These are phyloP conservation scores for Melanchra persicariae DNA, from an alignment of 2,888 invertebrate species.

Conservation along the genomic window DNA sequence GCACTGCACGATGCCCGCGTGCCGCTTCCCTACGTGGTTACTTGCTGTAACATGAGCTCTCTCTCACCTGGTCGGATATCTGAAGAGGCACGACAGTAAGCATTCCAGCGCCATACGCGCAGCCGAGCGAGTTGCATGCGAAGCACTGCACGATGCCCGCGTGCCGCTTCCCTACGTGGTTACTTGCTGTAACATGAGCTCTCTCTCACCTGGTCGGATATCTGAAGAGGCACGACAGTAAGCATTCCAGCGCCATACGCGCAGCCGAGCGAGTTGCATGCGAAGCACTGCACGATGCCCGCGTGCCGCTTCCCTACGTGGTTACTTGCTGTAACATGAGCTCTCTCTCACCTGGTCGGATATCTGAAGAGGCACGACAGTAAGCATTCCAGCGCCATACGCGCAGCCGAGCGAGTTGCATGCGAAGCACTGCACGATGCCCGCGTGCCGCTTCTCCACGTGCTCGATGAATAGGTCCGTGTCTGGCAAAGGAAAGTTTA, in stretches of 20 bases:
- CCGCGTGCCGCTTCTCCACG: conserved; percentile 96
- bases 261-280: conserved; percentile 94
- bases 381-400: conserved; percentile 93
- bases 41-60: not conserved
- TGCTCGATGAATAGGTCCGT: conserved; percentile 92
- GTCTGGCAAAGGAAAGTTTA: conserved; percentile 80
- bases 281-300: conserved; percentile 97
- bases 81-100: conserved; percentile 95
- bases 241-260: conserved; percentile 93
- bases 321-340: not conserved
- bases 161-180: no score
- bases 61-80: conserved; percentile 91
- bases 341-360: conserved; percentile 89
- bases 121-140: conserved; percentile 95
- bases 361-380: conserved; percentile 95
- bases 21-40: no score
- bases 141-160: conserved; percentile 97
- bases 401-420: conserved; percentile 95
- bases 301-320: no score
- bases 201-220: conserved; percentile 90
- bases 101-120: conserved; percentile 93
- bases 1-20: conserved; percentile 97
- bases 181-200: not conserved
- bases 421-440: conserved; percentile 97
- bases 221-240: conserved; percentile 95